Evolutionary conservation across 2,888 invertebrate genomes (phyloP).

Genomic region (Coecobrya sp.): DNA sequence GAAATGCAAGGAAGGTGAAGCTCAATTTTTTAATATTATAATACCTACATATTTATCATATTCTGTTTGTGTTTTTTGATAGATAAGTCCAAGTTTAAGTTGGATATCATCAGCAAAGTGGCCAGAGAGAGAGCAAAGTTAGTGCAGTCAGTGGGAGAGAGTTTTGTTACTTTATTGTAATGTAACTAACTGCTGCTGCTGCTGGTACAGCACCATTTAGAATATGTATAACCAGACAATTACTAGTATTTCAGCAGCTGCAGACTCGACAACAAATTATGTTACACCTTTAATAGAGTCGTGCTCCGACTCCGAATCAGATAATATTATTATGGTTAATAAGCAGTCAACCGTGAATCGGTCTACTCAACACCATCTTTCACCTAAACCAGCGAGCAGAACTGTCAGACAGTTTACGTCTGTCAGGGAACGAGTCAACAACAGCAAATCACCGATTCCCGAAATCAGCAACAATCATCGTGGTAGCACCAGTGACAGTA

Average conservation of each 20-base stretch:
- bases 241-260: constrained; percentile 71
- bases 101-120: constrained; percentile 66
- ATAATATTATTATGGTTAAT: constrained; percentile 78
- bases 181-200: constrained; percentile 5
- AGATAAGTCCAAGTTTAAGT: constrained; percentile 67
- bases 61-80: constrained; percentile 59
- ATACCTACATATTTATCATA: neutral
- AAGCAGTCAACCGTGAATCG: constrained; percentile 74
- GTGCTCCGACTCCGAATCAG: constrained; percentile 77
- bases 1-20: constrained; percentile 36
- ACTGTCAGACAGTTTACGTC: constrained; percentile 76
- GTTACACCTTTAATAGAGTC: constrained; percentile 74
- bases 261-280: constrained; percentile 78
- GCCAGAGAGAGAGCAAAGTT: constrained; percentile 29
- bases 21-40: constrained; percentile 31
- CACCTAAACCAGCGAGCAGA: constrained; percentile 74
- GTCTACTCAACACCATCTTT: constrained; percentile 55
- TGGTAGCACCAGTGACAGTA: constrained; percentile 42
- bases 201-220: constrained; percentile 56
- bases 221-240: constrained; percentile 75
- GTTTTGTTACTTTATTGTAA: neutral
- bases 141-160: constrained; percentile 41
- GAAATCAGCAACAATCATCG: constrained; percentile 25
- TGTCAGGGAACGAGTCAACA: constrained; percentile 75
- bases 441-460: constrained; percentile 57